Evolutionary conservation across 2,888 invertebrate species (phyloP).

Genomic region (Cancer borealis): DNA sequence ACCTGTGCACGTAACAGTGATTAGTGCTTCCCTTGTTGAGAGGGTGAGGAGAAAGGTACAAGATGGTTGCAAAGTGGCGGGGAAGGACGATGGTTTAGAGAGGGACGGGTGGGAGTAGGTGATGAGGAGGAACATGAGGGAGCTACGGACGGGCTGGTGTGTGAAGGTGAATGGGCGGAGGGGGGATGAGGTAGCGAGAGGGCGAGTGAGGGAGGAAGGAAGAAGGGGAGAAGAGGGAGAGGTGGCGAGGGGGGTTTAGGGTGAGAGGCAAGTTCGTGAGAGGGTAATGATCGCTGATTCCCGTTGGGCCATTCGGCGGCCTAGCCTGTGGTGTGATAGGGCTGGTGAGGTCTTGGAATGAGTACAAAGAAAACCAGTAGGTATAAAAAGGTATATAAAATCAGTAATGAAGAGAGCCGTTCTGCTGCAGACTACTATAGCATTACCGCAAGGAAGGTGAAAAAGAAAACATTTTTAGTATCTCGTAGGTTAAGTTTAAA

Average conservation of each 20-base stretch:
- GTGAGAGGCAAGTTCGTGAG: not conserved
- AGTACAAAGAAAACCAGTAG: not conserved
- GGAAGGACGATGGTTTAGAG: not conserved
- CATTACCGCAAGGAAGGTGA: not conserved
- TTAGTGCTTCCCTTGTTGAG: not conserved
- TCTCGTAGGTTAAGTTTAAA: not conserved
- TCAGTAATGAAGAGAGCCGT: not conserved
- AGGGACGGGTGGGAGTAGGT: not conserved
- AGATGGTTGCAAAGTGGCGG: not conserved
- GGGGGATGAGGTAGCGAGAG: not conserved
- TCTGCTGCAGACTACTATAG: not conserved
- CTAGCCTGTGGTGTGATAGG: not conserved
- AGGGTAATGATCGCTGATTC: not conserved
- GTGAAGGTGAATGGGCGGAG: not conserved
- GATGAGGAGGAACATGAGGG: not conserved
- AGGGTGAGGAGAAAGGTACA: no score
- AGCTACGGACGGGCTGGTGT: not conserved
- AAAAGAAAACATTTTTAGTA: not conserved
- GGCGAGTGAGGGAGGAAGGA: not conserved
- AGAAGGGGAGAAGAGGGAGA: not conserved
- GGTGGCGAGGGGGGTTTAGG: not conserved
- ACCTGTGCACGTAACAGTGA: slow-evolving; percentile 20
- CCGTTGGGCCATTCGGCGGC: slow-evolving; percentile 20
- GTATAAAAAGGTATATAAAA: not conserved
- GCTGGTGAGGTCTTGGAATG: not conserved